These are phyloP conservation scores for Diglossa cyanea DNA, from an alignment of 2,797 vertebrate genomes.

Conservation along the genomic window DNA sequence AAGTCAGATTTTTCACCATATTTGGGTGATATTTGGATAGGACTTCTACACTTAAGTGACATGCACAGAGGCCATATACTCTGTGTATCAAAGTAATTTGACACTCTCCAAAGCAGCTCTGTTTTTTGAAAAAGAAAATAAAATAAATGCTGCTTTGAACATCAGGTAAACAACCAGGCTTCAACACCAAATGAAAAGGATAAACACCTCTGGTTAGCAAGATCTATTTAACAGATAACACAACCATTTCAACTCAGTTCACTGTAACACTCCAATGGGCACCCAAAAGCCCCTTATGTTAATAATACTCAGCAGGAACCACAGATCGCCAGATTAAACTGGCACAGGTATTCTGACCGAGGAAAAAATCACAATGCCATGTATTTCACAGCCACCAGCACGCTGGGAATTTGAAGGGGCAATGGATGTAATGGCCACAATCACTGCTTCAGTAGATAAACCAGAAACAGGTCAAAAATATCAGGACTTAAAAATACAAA, in stretches of 20 bases:
- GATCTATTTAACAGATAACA: not conserved
- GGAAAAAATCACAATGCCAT: not conserved
- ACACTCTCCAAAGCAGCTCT: not conserved
- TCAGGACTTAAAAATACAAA: not conserved
- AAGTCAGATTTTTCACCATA: not conserved
- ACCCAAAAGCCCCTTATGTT: not conserved
- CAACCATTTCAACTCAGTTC: not conserved
- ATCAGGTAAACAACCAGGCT: not conserved
- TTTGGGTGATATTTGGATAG: not conserved
- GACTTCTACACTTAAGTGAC: not conserved
- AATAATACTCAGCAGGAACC: not conserved
- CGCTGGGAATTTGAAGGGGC: not conserved
- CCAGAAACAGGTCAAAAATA: not conserved
- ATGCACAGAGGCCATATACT: not conserved
- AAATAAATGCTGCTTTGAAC: not conserved
- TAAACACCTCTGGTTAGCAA: not conserved
- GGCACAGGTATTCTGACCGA: not conserved
- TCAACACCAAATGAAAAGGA: not conserved
- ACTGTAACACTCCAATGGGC: not conserved
- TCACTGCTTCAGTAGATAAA: not conserved
- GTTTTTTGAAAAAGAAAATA: not conserved
- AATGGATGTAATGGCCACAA: not conserved
- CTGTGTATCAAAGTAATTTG: accelerated
- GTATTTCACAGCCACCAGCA: not conserved
- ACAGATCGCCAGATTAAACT: not conserved